A percentile compares a stretch with the other conserved stretches of the same genome.
phyloP scores from a whole-genome alignment of 1,140 invertebrate genomes.

The Popillia japonica region DNA sequence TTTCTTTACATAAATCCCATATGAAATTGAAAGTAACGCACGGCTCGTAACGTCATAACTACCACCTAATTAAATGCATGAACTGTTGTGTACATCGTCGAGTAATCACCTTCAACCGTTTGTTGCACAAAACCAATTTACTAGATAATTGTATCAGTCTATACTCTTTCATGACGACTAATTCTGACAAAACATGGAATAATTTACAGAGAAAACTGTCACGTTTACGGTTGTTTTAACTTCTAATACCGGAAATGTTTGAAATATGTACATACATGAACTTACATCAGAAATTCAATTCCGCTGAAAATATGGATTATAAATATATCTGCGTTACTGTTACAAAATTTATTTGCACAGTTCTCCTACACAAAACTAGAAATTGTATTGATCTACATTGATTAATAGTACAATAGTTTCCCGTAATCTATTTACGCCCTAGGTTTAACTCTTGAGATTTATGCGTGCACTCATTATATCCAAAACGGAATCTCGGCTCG shows the following conservation, averaged over 20 bases:
- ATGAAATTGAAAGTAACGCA: no score
- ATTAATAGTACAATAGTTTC: constrained; percentile 38
- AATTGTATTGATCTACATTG: constrained; percentile 38
- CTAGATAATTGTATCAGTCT: no score
- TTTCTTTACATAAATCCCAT: no score
- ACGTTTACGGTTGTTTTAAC: background rate
- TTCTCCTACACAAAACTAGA: constrained; percentile 10
- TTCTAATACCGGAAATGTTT: background rate
- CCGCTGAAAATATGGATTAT: constrained; percentile 7
- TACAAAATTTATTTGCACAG: background rate
- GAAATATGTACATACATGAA: background rate
- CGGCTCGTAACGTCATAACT: no score
- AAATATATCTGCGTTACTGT: background rate
- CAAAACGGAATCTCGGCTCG: background rate
- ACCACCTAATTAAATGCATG: no score
- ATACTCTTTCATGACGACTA: no score
- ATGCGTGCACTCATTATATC: constrained; percentile 14
- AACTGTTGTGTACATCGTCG: no score
- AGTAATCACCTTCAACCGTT: no score
- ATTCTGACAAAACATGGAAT: no score
- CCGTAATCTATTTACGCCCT: constrained; percentile 36
- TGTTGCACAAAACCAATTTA: no score
- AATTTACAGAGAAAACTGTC: no score
- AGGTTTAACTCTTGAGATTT: constrained; percentile 6
- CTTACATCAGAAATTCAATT: constrained; percentile 1